Evolutionary conservation across 2,888 invertebrate genomes (phyloP).

Genomic region (Thereva nobilitata): DNA sequence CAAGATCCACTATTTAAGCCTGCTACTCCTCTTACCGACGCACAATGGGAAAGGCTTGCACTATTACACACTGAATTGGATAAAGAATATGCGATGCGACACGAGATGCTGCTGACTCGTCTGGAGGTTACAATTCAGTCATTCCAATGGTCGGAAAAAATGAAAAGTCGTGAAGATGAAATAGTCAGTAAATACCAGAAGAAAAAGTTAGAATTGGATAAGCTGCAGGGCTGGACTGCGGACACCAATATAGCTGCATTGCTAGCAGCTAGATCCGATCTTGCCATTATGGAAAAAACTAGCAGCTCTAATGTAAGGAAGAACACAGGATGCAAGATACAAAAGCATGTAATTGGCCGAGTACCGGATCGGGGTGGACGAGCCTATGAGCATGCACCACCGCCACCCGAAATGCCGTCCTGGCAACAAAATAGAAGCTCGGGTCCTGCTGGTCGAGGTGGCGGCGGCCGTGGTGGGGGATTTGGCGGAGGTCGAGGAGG

Average conservation of each 20-base stretch:
- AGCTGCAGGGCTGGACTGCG: constrained; percentile 54
- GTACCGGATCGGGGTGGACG: constrained; percentile 94
- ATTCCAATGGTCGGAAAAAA: constrained; percentile 89
- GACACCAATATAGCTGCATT: constrained; percentile 74
- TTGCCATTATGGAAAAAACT: constrained; percentile 90
- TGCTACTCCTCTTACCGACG: constrained; percentile 68
- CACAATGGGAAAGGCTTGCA: constrained; percentile 81
- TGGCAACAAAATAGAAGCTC: constrained; percentile 76
- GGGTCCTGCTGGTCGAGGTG: constrained; percentile 57
- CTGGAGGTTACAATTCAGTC: constrained; percentile 96
- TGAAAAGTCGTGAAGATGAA: constrained; percentile 72
- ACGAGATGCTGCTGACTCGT: constrained; percentile 86
- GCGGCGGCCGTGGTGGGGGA: constrained; percentile 49
- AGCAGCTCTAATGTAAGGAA: constrained; percentile 83
- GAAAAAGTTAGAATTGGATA: constrained; percentile 57
- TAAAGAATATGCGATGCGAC: constrained; percentile 79
- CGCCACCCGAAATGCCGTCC: constrained; percentile 96
- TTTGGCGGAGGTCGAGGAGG: constrained; percentile 50
- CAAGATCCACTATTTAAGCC: constrained; percentile 77
- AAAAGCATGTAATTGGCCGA: constrained; percentile 85
- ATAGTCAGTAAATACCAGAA: constrained; percentile 66
- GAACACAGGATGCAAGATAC: constrained; percentile 81
- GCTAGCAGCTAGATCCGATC: constrained; percentile 80
- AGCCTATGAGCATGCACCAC: constrained; percentile 86
- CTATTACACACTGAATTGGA: constrained; percentile 72